Evolutionary conservation across 92 coral and sea anemone genomes (phyloP).

Genomic region (Porites lobata): DNA sequence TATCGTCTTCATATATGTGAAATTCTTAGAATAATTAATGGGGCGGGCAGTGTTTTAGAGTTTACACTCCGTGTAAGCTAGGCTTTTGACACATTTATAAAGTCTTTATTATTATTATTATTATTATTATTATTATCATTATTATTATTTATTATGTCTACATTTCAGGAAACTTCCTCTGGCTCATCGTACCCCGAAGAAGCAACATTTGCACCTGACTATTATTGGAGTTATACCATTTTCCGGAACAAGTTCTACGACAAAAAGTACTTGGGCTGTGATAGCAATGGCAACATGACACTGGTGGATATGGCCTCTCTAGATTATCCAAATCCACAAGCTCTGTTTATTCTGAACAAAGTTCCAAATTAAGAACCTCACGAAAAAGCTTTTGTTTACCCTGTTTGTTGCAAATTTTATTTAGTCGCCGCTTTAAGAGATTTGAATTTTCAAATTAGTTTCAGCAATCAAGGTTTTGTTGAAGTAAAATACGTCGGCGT

Average conservation of each 20-base stretch:
- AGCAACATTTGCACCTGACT: conserved; percentile 3
- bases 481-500: no score
- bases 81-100: no score
- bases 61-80: no score
- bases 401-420: no score
- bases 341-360: conserved; percentile 22
- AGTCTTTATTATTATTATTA: no score
- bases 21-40: no score
- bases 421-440: not conserved
- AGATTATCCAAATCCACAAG: conserved; percentile 46
- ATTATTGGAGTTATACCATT: conserved; percentile 53
- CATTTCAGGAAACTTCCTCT: not conserved
- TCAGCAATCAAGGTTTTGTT: no score
- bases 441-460: not conserved
- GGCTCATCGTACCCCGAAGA: not conserved
- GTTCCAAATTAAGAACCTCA: not conserved
- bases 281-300: conserved; percentile 24
- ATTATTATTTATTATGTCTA: no score
- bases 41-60: no score
- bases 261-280: conserved; percentile 25
- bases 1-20: no score
- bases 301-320: not conserved
- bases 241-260: conserved; percentile 4
- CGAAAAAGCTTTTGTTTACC: no score
- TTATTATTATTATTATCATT: no score